phyloP scores from a whole-genome alignment of 1,140 invertebrate species.

The Drosophila repletoides region DNA sequence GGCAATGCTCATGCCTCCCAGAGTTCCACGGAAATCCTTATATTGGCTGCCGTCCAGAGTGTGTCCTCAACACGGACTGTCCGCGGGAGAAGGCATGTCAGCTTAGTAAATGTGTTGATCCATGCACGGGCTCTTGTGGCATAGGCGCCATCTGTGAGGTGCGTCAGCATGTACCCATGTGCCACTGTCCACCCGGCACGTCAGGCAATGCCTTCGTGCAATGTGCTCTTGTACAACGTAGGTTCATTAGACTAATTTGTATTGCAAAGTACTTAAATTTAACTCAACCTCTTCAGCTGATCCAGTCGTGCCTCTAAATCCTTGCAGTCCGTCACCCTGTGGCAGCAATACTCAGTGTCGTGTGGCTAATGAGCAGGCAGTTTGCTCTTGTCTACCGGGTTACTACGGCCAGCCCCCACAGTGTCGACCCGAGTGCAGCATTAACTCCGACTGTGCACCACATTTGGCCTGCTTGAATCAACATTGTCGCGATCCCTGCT shows the following conservation, averaged over 20 bases:
- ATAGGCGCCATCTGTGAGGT: slow-evolving; percentile 87
- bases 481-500: slow-evolving; percentile 87
- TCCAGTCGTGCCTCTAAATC: slow-evolving; percentile 71
- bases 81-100: slow-evolving; percentile 87
- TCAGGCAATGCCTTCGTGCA: slow-evolving; percentile 91
- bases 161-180: slow-evolving; percentile 88
- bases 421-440: slow-evolving; percentile 86
- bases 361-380: slow-evolving; percentile 84
- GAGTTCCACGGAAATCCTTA: slow-evolving; percentile 91
- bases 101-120: slow-evolving; percentile 88
- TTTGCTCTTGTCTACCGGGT: slow-evolving; percentile 86
- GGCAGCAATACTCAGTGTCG: slow-evolving; percentile 87
- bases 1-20: slow-evolving; percentile 83
- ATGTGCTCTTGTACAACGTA: slow-evolving; percentile 83
- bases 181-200: slow-evolving; percentile 84
- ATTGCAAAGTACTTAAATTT: background rate
- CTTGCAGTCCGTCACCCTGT: slow-evolving; percentile 90
- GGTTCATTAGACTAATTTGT: slow-evolving; percentile 56
- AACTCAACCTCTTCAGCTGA: slow-evolving; percentile 35
- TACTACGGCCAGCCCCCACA: slow-evolving; percentile 86
- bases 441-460: slow-evolving; percentile 86
- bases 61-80: slow-evolving; percentile 92
- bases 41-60: slow-evolving; percentile 90
- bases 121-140: slow-evolving; percentile 89
- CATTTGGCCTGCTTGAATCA: slow-evolving; percentile 88